Evolutionary conservation across 1,140 invertebrate species (phyloP).

Genomic region (Drosophila takahashii): DNA sequence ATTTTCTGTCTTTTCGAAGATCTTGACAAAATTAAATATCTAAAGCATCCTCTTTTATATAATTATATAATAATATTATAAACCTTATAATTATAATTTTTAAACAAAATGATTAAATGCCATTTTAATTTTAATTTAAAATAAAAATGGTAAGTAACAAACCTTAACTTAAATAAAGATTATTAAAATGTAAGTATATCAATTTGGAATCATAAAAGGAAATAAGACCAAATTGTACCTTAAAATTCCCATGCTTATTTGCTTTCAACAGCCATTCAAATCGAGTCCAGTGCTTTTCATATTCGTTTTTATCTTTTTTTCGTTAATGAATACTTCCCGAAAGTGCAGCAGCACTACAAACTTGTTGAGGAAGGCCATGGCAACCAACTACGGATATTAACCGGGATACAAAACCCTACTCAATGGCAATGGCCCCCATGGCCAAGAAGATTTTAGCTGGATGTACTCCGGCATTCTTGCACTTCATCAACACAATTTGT

Average conservation of each 20-base stretch:
- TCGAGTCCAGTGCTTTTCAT: not conserved
- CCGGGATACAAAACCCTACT: not conserved
- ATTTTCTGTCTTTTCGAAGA: no score
- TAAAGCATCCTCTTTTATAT: no score
- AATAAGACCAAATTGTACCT: not conserved
- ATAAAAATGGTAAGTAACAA: no score
- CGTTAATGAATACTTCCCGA: not conserved
- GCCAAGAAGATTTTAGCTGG: not conserved
- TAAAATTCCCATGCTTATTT: not conserved
- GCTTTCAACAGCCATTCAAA: not conserved
- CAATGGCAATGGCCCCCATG: not conserved
- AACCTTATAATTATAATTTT: no score
- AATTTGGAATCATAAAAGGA: no score
- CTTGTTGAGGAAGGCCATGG: not conserved
- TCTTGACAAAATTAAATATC: no score
- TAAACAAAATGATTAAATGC: no score
- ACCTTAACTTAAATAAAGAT: no score
- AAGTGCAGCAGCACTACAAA: not conserved
- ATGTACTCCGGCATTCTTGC: constrained; percentile 27
- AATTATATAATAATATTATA: no score
- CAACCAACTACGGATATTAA: not conserved
- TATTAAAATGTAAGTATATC: no score
- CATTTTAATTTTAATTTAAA: no score
- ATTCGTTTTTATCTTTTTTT: no score
- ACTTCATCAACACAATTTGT: constrained; percentile 62